phyloP scores from a whole-genome alignment of 2,113 vertebrate species.

The Tympanuchus pallidicinctus region DNA sequence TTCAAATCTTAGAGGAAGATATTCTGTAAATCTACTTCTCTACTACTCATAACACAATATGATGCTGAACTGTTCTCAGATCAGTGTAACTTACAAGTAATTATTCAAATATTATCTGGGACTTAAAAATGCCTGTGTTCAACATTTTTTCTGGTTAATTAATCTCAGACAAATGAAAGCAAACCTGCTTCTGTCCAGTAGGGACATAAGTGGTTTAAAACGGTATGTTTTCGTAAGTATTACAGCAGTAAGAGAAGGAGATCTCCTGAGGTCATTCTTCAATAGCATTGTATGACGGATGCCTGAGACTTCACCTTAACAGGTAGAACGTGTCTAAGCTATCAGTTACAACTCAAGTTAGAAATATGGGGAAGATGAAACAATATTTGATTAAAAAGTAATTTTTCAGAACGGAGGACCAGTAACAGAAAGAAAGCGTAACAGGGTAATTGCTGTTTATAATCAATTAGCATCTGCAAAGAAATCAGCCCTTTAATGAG shows the following conservation, averaged over 20 bases:
- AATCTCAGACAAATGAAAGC: not conserved
- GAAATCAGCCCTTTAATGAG: not conserved
- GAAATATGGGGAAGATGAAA: not conserved
- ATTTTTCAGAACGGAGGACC: not conserved
- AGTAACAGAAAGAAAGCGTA: not conserved
- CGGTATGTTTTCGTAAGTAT: not conserved
- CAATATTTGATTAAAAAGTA: not conserved
- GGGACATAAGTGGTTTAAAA: not conserved
- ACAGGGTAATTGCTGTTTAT: too few relatives aligned
- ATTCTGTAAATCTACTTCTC: not conserved
- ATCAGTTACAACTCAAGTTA: not conserved
- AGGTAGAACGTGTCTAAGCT: too few relatives aligned
- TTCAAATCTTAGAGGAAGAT: too few relatives aligned
- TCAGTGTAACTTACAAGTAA: not conserved
- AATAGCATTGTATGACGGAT: not conserved
- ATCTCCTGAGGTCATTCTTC: not conserved
- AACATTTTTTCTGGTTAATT: not conserved
- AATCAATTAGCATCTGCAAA: not conserved
- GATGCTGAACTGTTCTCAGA: not conserved
- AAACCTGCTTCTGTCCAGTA: not conserved
- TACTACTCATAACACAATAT: not conserved
- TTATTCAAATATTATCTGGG: not conserved
- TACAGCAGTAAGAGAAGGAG: not conserved
- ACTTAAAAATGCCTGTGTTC: not conserved
- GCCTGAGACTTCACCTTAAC: not conserved